Evolutionary conservation across 2,113 vertebrate species (phyloP).

Genomic region (Apus apus): DNA sequence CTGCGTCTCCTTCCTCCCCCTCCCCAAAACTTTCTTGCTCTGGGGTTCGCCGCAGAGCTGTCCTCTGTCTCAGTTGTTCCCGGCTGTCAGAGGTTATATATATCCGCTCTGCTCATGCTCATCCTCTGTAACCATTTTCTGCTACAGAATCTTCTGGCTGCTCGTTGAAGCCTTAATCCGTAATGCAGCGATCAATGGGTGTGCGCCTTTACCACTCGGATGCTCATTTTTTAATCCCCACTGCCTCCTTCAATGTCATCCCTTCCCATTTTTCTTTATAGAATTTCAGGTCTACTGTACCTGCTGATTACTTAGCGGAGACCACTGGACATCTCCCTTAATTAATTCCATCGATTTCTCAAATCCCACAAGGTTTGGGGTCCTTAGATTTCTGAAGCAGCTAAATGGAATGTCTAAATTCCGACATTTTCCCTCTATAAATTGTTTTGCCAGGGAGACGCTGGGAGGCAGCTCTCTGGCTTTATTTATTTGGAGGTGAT

Average conservation of each 20-base stretch:
- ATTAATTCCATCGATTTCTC: slow-evolving; percentile 81
- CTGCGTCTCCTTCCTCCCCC: background rate
- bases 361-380: slow-evolving; percentile 74
- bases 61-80: slow-evolving; percentile 51
- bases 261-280: slow-evolving; percentile 79
- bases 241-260: slow-evolving; percentile 74
- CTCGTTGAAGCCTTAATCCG: slow-evolving; percentile 76
- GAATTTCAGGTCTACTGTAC: slow-evolving; percentile 79
- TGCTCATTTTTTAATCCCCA: slow-evolving; percentile 78
- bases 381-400: slow-evolving; percentile 78
- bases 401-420: slow-evolving; percentile 82
- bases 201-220: slow-evolving; percentile 68
- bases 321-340: slow-evolving; percentile 78
- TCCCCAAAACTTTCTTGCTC: slow-evolving; percentile 27
- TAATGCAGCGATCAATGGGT: slow-evolving; percentile 72
- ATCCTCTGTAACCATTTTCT: slow-evolving; percentile 71
- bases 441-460: slow-evolving; percentile 72
- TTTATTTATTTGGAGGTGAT: slow-evolving; percentile 62
- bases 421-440: slow-evolving; percentile 74
- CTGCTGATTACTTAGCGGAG: slow-evolving; percentile 77
- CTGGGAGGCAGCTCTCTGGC: slow-evolving; percentile 47
- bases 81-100: slow-evolving; percentile 68
- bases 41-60: slow-evolving; percentile 44
- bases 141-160: slow-evolving; percentile 69
- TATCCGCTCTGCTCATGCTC: slow-evolving; percentile 57